Conservation (phyloP, 2,888 invertebrate species). For the Corbicula japonica region DNA sequence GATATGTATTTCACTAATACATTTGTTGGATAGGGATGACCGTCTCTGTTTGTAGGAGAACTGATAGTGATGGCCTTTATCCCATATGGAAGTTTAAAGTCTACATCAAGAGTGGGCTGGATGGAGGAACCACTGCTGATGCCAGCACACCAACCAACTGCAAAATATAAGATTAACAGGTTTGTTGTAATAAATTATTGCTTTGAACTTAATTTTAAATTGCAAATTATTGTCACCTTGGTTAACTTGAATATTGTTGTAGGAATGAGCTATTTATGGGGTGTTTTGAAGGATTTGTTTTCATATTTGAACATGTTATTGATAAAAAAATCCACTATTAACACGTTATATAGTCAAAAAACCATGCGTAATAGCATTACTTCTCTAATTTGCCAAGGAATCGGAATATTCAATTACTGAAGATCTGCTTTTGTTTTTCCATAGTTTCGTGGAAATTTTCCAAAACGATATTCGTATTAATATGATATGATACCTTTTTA, state of each 20-base stretch:
- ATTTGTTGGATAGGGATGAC: conserved; percentile 7
- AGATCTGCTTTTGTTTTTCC: too few relatives aligned
- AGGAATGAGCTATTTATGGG: background rate
- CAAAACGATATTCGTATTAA: too few relatives aligned
- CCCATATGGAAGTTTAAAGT: conserved; percentile 19
- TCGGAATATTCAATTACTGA: too few relatives aligned
- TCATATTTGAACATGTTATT: background rate
- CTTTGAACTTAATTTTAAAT: background rate
- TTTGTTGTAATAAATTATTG: background rate
- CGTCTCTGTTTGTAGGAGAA: background rate
- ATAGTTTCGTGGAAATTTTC: too few relatives aligned
- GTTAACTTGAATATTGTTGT: background rate
- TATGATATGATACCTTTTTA: too few relatives aligned
- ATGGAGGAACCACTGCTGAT: background rate
- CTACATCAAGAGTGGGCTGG: conserved; percentile 1
- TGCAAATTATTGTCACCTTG: background rate
- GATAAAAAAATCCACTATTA: background rate
- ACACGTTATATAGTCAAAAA: too few relatives aligned
- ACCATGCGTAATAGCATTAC: too few relatives aligned
- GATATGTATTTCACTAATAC: conserved; percentile 48
- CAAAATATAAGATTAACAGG: too few relatives aligned
- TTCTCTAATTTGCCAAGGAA: too few relatives aligned
- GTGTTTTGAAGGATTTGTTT: background rate
- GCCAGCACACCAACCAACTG: conserved; percentile 27
- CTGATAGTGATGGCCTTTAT: conserved; percentile 12